A percentile compares a stretch with the other conserved stretches of the same genome.
Evolutionary conservation across 2,888 invertebrate genomes (phyloP).

Genomic region (Blastobasis adustella): DNA sequence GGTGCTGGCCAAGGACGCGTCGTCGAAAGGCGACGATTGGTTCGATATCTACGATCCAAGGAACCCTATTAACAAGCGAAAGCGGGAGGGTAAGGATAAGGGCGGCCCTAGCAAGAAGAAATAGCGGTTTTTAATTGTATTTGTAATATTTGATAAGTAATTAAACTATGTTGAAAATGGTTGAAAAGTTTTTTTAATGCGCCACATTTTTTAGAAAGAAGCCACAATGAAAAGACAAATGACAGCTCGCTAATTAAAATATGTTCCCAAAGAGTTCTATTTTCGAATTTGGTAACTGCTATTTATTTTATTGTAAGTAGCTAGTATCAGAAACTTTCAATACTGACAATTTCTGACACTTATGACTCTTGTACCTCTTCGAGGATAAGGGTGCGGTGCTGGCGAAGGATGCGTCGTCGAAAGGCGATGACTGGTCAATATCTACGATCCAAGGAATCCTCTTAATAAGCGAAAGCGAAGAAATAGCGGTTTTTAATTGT

Average conservation of each 20-base stretch:
- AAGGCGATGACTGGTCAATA: constrained; percentile 96
- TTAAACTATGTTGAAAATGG: not conserved
- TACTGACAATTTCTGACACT: too few relatives aligned
- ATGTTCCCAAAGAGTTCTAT: not conserved
- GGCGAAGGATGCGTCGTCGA: constrained; percentile 94
- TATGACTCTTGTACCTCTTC: too few relatives aligned
- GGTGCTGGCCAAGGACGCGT: constrained; percentile 93
- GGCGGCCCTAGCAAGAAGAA: constrained; percentile 6
- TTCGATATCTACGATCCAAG: constrained; percentile 97
- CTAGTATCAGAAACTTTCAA: too few relatives aligned
- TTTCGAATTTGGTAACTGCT: not conserved
- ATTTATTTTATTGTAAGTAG: too few relatives aligned
- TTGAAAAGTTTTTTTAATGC: constrained; percentile 2
- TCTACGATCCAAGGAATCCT: constrained; percentile 96
- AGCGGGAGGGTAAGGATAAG: constrained; percentile 77
- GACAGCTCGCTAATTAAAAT: not conserved
- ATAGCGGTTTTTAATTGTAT: constrained; percentile 11
- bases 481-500: too few relatives aligned
- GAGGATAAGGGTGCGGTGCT: constrained; percentile 81
- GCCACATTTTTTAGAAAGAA: constrained; percentile 1
- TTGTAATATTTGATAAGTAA: constrained; percentile 35
- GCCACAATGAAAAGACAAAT: not conserved
- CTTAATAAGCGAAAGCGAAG: constrained; percentile 93
- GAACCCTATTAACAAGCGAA: constrained; percentile 93
- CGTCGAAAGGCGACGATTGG: constrained; percentile 94